Base-by-base conservation (phyloP, 2,888 invertebrate species). In the Lasioglossum zephyrum region DNA sequence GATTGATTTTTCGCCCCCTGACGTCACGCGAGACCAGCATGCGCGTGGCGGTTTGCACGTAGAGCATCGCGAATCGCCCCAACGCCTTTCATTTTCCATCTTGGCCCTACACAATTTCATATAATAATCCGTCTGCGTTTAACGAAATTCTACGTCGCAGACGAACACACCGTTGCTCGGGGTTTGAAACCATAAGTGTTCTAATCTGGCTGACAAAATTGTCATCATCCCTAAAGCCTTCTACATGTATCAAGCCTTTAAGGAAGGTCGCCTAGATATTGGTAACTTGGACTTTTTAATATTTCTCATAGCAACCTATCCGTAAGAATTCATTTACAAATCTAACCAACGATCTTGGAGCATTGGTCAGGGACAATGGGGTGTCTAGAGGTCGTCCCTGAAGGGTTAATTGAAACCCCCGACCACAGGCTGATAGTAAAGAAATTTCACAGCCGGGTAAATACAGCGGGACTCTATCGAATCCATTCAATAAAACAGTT, bases 1-100 rank as follows among this genome's bases (percentile, higher is more conserved):
- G 92, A 93, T 93, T 93, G 93, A 93, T 93, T 93, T 93, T 93
- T 92, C 93, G 87, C 87, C 87, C 81, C 77, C 89, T 93, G 92
- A 93, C 93, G 93, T 93, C 92, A 92, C 86, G 31, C 80, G 86
- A 86, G 90, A 84, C 86, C 88, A 90, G 89, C 93, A 93, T 93
- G 93, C 93, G 93, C 93, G 88, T 74, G 78, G 36, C 66, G 70
- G 82, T 44, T 77, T n/a, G 69, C 39, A 39, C 39, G 69, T 72
- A 82, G 74, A 60, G 73, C 79, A 72, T 73, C 63, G 63, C 63
- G 63, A 16, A 31, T 16, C 63, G 4, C 63, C 36, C n/a, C 77
- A 63, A 78, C 74, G 69, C 70, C 47, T 47, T 66, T 81, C 83
- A 80, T 72, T 77, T 70, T 18, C 11, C 26, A 18, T 9, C 26